Evolutionary conservation across 1,140 invertebrate genomes (phyloP), one percentile per base, ranked within the genome.

Genomic region (Musca vetustissima): DNA sequence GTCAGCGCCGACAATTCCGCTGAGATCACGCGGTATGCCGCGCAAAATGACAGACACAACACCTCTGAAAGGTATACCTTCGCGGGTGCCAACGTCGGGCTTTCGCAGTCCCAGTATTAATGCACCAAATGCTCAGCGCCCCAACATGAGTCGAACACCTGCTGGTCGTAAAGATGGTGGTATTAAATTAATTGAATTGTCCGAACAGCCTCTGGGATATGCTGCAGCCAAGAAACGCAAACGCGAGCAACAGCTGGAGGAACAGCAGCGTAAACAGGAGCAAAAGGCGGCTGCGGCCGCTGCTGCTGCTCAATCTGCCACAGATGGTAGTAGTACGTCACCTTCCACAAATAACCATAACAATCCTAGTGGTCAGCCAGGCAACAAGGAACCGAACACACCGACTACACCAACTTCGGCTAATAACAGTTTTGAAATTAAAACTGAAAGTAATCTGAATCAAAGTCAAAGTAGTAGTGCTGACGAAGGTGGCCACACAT

Each of bases 31-130:
- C 78, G 96, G 96, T 73, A 96, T 98, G 92, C 95, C 94, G 8
- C 88, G 96, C 71, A 97, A 96, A 87, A 96, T 98, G 93, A 96
- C 94, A 75, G 95, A 98, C 82, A 93, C 93, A 92, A 95, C 95
- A 9, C 95, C 95, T 1, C 83, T 97, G 14, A 96, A 95, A 83
- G 94, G 94, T 0, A 91, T 97, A 72, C 94, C 95, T 1, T 94
- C 91, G 68, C 87, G 93, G 71, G 88, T 92, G 72, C 89, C 89
- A 8, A 86, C 88, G 7, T 76, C 80, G 4, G 85, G 88, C 47
- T 81, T 88, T 65, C 85, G 87, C 53, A 85, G 85, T 67, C 84
- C 87, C 13, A 84, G 81, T 13, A 84, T 84, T 71, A 78, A 83
- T 55, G 79, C 73, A 47, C 83, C 78, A 53, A 85, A 81, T 68